Evolutionary conservation across 2,797 vertebrate species (phyloP).

Genomic region (Xenopus petersii): DNA sequence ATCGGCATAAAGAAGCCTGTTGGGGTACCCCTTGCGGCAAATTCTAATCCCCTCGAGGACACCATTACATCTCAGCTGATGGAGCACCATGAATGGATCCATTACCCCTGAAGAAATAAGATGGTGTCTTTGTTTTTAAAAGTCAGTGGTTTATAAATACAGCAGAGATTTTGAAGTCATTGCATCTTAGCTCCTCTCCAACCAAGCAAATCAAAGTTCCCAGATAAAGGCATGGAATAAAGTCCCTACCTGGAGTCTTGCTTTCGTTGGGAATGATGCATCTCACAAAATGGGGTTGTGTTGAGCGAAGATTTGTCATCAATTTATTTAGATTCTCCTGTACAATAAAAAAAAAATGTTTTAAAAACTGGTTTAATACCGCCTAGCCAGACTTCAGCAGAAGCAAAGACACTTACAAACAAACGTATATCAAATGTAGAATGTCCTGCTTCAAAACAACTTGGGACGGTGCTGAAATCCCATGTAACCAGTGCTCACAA

Average conservation of each 20-base stretch:
- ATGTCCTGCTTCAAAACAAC: too few relatives aligned
- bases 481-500: too few relatives aligned
- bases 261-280: constrained; percentile 91
- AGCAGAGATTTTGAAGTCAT: too few relatives aligned
- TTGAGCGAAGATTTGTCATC: constrained; percentile 87
- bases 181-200: too few relatives aligned
- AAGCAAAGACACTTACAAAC: too few relatives aligned
- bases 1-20: constrained; percentile 84
- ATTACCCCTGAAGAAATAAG: constrained; percentile 72
- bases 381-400: too few relatives aligned
- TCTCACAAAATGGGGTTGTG: constrained; percentile 89
- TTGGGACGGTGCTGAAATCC: too few relatives aligned
- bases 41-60: constrained; percentile 92
- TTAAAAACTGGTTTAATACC: not conserved
- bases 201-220: too few relatives aligned
- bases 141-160: too few relatives aligned
- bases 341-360: constrained; percentile 18
- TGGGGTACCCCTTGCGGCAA: constrained; percentile 91
- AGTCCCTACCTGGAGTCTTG: constrained; percentile 82
- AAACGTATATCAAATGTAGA: too few relatives aligned
- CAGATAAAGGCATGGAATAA: too few relatives aligned
- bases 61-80: constrained; percentile 88
- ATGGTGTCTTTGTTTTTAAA: too few relatives aligned
- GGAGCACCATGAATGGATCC: constrained; percentile 85
- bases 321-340: constrained; percentile 93